These are phyloP conservation scores for Chunga burmeisteri DNA, from an alignment of 2,113 vertebrate genomes.

Conservation along the genomic window DNA sequence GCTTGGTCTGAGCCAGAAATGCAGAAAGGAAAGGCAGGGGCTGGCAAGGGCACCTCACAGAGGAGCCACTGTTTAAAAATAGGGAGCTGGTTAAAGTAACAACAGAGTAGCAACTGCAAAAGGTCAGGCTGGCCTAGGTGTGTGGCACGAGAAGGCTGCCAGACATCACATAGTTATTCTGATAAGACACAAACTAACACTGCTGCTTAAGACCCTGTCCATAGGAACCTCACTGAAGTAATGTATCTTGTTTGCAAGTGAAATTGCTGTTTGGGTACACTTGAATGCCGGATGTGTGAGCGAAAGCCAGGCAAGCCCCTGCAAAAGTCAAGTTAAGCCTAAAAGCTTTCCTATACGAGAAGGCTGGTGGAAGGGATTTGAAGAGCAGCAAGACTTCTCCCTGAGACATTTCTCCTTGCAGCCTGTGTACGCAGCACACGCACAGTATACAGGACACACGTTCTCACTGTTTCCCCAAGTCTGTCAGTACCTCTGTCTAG, in stretches of 20 bases:
- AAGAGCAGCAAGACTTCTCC: neutral
- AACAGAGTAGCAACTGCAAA: neutral
- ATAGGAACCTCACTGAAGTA: neutral
- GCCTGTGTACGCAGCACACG: neutral
- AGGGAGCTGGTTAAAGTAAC: neutral
- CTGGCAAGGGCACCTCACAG: neutral
- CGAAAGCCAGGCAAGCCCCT: neutral
- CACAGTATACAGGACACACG: neutral
- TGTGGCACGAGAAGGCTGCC: neutral
- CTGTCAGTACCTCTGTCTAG: neutral
- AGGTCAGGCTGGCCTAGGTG: neutral
- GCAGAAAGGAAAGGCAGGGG: neutral
- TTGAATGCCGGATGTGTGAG: neutral
- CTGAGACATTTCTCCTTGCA: neutral
- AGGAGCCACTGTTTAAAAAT: conserved; percentile 47
- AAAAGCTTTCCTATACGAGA: neutral
- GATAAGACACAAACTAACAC: neutral
- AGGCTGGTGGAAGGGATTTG: neutral
- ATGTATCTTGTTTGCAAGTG: rapidly evolving
- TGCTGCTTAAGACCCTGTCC: neutral
- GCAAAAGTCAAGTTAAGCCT: neutral
- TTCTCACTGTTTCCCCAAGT: neutral
- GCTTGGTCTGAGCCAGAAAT: neutral
- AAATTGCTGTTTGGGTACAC: neutral
- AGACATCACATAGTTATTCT: neutral